Conservation (phyloP, 1,140 invertebrate species). For the Sweltsa coloradensis region DNA sequence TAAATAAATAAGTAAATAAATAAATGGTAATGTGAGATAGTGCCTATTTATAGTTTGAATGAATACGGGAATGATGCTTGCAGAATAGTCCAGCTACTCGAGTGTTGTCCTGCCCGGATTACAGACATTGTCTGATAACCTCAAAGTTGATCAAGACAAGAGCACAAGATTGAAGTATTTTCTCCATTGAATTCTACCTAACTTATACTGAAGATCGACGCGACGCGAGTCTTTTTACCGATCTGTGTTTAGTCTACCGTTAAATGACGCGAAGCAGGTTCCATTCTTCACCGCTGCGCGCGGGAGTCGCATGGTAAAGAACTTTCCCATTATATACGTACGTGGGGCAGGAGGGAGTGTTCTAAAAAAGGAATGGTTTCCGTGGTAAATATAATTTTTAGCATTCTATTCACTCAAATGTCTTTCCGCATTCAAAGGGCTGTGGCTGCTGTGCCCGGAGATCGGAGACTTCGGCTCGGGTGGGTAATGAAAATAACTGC, state of each 20-base stretch:
- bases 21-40: no score
- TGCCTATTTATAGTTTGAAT: no score
- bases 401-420: conserved; percentile 6
- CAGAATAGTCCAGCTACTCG: no score
- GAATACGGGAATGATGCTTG: no score
- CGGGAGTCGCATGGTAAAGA: conserved; percentile 4
- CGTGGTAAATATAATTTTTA: conserved; percentile 8
- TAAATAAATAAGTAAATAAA: no score
- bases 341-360: background rate
- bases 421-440: conserved; percentile 6
- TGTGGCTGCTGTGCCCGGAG: no score
- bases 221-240: conserved; percentile 3
- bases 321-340: background rate
- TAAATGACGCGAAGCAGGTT: conserved; percentile 2
- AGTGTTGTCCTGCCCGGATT: no score
- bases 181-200: no score
- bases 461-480: background rate
- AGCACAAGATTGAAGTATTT: no score
- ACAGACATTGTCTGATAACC: no score
- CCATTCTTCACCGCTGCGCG: conserved; percentile 1
- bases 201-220: no score
- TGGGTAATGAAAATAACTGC: conserved; percentile 14
- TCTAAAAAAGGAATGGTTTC: background rate
- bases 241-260: conserved; percentile 3
- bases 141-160: no score